Evolutionary conservation across 2,797 vertebrate species (phyloP).

Genomic region (Argentina silus): DNA sequence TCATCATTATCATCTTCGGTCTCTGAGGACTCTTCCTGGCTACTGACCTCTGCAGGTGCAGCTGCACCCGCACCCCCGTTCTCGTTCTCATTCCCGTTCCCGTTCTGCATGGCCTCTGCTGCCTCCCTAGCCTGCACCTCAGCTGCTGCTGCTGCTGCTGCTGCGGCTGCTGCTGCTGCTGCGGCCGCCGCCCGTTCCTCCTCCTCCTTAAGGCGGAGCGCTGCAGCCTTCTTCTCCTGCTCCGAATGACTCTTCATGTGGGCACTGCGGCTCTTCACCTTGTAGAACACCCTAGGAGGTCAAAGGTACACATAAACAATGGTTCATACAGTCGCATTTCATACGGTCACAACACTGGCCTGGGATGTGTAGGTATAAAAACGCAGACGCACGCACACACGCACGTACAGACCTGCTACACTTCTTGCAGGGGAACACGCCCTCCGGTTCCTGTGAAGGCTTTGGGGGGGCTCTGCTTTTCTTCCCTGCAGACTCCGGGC

Average conservation of each 20-base stretch:
- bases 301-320: neutral
- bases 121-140: slow-evolving; percentile 39
- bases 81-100: slow-evolving; percentile 6
- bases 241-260: slow-evolving; percentile 96
- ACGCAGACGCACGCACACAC: neutral
- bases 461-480: slow-evolving; percentile 55
- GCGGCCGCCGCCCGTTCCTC: slow-evolving; percentile 51
- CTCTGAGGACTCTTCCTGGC: slow-evolving; percentile 74
- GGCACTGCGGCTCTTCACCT: slow-evolving; percentile 94
- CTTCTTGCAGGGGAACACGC: slow-evolving; percentile 92
- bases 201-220: slow-evolving; percentile 80
- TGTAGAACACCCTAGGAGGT: slow-evolving; percentile 84
- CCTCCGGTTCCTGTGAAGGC: slow-evolving; percentile 65
- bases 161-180: slow-evolving; percentile 7
- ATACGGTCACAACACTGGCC: no score
- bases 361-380: slow-evolving; percentile 3
- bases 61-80: slow-evolving; percentile 26
- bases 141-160: neutral
- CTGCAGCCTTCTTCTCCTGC: slow-evolving; percentile 92
- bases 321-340: no score
- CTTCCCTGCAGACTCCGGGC: slow-evolving; percentile 59
- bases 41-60: slow-evolving; percentile 70
- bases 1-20: slow-evolving; percentile 74
- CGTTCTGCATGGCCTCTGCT: slow-evolving; percentile 20
- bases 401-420: slow-evolving; percentile 84